A percentile compares a stretch with the other conserved stretches of the same genome.
Conservation (phyloP, 2,113 vertebrate genomes). For the Forbesichthys agassizii region DNA sequence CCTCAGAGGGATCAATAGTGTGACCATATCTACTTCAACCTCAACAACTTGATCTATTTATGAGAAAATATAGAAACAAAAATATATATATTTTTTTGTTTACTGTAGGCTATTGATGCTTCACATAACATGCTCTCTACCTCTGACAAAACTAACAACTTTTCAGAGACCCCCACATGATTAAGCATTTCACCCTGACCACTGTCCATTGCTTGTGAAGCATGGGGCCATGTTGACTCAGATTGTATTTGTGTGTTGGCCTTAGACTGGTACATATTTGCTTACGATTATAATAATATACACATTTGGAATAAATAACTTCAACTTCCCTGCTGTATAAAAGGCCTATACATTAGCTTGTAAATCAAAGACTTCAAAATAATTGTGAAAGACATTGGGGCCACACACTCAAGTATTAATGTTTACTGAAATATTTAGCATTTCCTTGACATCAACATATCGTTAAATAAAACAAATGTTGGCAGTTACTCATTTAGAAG, state of each 20-base stretch:
- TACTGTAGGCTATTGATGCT: constrained; percentile 69
- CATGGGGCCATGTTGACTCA: constrained; percentile 67
- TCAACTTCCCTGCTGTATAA: too few relatives aligned
- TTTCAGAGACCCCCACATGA: constrained; percentile 77
- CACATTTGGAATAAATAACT: too few relatives aligned
- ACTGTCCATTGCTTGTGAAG: constrained; percentile 68
- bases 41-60: too few relatives aligned
- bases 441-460: constrained; percentile 19
- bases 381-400: not conserved
- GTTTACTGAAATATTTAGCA: constrained; percentile 69
- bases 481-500: constrained; percentile 48
- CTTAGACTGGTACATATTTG: constrained; percentile 65
- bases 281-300: too few relatives aligned
- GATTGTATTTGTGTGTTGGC: constrained; percentile 66
- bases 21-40: too few relatives aligned
- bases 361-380: too few relatives aligned
- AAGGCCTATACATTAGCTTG: too few relatives aligned
- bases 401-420: constrained; percentile 38
- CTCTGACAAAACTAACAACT: constrained; percentile 80
- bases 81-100: not conserved
- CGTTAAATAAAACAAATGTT: constrained; percentile 30
- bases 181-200: constrained; percentile 64
- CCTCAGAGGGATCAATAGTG: too few relatives aligned
- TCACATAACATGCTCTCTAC: constrained; percentile 67
- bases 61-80: not conserved